These are phyloP conservation scores for Spicauda simplicius DNA, from an alignment of 2,888 invertebrate species.

Conservation along the genomic window DNA sequence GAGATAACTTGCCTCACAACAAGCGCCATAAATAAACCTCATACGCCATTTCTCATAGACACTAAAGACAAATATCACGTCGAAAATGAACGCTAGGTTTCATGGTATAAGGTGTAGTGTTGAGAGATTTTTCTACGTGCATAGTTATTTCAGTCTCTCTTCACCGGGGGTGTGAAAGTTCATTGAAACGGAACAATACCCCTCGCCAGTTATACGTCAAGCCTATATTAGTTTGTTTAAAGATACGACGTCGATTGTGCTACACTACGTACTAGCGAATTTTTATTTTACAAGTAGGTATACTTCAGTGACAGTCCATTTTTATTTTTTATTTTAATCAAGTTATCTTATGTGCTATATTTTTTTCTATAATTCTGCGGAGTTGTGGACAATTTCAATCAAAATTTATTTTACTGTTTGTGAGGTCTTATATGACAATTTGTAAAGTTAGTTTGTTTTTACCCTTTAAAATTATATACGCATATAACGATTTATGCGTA, in stretches of 20 bases:
- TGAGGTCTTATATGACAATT: no score
- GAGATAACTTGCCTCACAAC: constrained; percentile 35
- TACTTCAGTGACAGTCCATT: no score
- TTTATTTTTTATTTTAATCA: no score
- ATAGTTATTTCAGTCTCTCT: constrained; percentile 56
- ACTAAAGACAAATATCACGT: constrained; percentile 2
- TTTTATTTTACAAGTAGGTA: no score
- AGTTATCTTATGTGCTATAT: no score
- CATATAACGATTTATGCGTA: no score
- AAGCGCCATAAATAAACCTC: constrained; percentile 35
- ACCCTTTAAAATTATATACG: no score
- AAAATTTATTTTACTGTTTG: no score
- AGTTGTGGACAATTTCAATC: no score
- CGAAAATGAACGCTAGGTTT: constrained; percentile 9
- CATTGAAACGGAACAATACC: constrained; percentile 59
- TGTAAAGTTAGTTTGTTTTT: no score
- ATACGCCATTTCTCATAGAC: constrained; percentile 26
- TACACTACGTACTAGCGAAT: no score
- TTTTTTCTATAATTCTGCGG: no score
- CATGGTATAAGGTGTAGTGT: constrained; percentile 7
- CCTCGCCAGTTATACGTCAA: constrained; percentile 41
- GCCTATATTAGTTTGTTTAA: constrained; percentile 13
- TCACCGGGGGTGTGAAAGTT: constrained; percentile 58
- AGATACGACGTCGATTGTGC: neutral
- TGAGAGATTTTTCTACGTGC: constrained; percentile 42